A percentile compares a stretch with the other conserved stretches of the same genome.
phyloP scores from a whole-genome alignment of 2,888 invertebrate species.

The Lottia scabra region DNA sequence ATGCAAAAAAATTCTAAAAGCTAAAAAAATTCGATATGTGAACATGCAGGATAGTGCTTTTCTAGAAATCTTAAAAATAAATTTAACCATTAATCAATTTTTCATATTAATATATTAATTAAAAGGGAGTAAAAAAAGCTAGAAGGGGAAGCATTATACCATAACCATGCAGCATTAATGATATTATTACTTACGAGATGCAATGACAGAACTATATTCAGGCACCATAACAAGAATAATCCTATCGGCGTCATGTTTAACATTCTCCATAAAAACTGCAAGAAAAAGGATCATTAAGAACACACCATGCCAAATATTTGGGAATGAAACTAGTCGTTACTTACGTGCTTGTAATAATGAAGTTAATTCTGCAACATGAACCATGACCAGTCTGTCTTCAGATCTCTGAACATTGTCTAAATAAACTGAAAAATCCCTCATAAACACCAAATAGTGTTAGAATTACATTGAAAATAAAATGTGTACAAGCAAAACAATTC shows the following conservation, averaged over 20 bases:
- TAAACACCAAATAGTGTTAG: too few relatives aligned
- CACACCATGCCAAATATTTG: background rate
- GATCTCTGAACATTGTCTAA: slow-evolving; percentile 22
- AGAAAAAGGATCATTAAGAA: slow-evolving; percentile 1
- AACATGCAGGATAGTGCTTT: too few relatives aligned
- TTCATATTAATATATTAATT: too few relatives aligned
- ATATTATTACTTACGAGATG: slow-evolving; percentile 37
- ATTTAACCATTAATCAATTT: too few relatives aligned
- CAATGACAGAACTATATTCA: slow-evolving; percentile 37
- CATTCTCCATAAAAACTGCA: slow-evolving; percentile 34
- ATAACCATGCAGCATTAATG: too few relatives aligned
- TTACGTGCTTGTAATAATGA: slow-evolving; percentile 40
- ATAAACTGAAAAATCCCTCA: slow-evolving; percentile 32
- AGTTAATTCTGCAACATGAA: slow-evolving; percentile 39
- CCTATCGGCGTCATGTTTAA: slow-evolving; percentile 26
- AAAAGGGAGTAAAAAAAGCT: too few relatives aligned
- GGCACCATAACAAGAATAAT: slow-evolving; percentile 38
- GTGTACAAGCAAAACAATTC: too few relatives aligned
- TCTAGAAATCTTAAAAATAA: too few relatives aligned
- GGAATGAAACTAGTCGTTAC: slow-evolving; percentile 6
- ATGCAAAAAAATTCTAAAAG: too few relatives aligned
- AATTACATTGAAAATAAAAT: too few relatives aligned
- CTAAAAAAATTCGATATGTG: too few relatives aligned
- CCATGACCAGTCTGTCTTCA: slow-evolving; percentile 33
- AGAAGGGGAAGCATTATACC: too few relatives aligned